Conservation (phyloP, 2,113 vertebrate genomes). For the Calonectris borealis region DNA sequence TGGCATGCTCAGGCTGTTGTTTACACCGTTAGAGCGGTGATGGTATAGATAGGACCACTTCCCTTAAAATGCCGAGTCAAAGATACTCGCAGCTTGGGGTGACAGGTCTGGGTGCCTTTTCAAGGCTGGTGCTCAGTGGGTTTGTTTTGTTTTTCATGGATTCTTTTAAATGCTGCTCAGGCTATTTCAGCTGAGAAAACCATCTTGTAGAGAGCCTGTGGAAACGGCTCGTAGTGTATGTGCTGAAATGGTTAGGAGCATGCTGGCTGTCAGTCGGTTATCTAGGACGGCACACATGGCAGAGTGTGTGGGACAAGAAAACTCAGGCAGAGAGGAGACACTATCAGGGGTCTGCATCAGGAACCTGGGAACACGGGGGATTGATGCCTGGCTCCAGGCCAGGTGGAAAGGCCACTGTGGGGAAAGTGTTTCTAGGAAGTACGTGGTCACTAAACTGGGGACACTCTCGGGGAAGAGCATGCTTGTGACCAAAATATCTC, state of each 20-base stretch:
- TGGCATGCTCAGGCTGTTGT: neutral
- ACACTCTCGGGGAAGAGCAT: neutral
- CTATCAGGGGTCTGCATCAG: neutral
- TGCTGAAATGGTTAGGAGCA: neutral
- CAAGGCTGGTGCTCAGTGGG: neutral
- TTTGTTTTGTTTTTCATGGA: neutral
- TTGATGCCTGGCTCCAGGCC: neutral
- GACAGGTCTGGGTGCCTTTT: neutral
- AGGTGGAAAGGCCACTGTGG: neutral
- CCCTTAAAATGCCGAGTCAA: neutral
- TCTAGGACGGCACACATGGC: neutral
- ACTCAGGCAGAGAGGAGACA: neutral
- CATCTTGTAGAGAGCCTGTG: neutral
- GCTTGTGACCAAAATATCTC: slow-evolving; percentile 33
- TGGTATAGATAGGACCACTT: neutral
- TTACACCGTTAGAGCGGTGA: neutral
- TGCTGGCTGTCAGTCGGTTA: neutral
- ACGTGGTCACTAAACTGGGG: neutral
- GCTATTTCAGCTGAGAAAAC: neutral
- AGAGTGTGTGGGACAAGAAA: neutral
- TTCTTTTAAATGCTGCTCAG: neutral
- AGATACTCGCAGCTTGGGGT: neutral
- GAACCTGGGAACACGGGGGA: neutral
- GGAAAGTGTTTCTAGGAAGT: slow-evolving; percentile 7
- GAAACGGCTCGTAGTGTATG: neutral